A percentile compares a stretch with the other conserved stretches of the same genome.
Evolutionary conservation across 2,113 vertebrate genomes (phyloP).

Genomic region (Isurus oxyrinchus): DNA sequence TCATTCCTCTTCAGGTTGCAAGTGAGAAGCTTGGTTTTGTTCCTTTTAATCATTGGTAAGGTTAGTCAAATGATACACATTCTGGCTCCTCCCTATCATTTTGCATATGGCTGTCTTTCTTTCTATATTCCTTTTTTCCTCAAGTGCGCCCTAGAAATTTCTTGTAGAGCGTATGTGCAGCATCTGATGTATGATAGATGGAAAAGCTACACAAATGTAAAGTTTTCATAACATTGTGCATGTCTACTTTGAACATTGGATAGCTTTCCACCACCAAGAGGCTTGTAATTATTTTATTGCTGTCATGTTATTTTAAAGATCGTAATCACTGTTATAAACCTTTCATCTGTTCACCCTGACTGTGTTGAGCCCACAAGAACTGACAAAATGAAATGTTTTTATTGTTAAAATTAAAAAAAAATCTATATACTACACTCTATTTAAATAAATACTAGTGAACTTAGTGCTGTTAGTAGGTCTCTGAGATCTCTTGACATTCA

Average conservation of each 20-base stretch:
- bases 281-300: background rate
- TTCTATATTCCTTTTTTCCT: background rate
- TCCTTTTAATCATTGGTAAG: background rate
- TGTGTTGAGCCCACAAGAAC: background rate
- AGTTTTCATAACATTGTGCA: background rate
- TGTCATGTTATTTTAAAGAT: background rate
- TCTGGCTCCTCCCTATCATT: background rate
- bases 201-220: background rate
- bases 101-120: background rate
- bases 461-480: background rate
- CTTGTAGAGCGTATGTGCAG: background rate
- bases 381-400: background rate
- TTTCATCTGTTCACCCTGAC: background rate
- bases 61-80: background rate
- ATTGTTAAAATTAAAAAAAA: background rate
- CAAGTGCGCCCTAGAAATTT: background rate
- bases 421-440: background rate
- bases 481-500: background rate
- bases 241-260: background rate
- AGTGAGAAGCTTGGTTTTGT: background rate
- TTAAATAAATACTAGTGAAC: background rate
- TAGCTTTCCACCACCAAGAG: background rate
- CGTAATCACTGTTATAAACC: background rate
- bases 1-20: background rate
- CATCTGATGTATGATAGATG: background rate